A percentile compares a stretch with the other conserved stretches of the same genome.
These are phyloP conservation scores for Pogonophryne albipinna DNA, from an alignment of 2,797 vertebrate genomes.

Conservation along the genomic window DNA sequence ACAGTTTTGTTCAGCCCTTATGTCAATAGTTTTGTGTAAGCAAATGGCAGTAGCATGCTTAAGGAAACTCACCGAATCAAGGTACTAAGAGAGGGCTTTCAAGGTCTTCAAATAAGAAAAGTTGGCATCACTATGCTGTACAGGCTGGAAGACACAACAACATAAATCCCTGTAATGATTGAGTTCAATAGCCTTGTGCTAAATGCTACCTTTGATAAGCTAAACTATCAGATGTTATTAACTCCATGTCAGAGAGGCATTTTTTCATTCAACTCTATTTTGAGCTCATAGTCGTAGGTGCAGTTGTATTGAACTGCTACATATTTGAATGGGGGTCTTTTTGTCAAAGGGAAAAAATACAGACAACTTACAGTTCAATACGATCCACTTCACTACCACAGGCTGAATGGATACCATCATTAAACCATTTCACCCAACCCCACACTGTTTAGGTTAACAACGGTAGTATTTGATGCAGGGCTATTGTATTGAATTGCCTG, in stretches of 20 bases:
- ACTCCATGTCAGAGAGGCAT: background rate
- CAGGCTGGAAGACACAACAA: slow-evolving; percentile 5
- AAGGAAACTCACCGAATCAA: background rate
- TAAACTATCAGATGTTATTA: background rate
- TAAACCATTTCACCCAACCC: background rate
- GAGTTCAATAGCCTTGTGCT: slow-evolving; percentile 6
- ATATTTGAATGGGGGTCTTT: background rate
- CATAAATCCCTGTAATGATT: slow-evolving; percentile 4
- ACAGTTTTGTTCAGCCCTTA: slow-evolving; percentile 24
- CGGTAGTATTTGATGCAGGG: background rate
- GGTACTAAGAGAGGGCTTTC: background rate
- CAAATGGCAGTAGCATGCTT: slow-evolving; percentile 3
- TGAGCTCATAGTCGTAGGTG: background rate
- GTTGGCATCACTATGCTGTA: slow-evolving; percentile 8
- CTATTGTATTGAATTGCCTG: background rate
- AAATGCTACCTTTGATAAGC: slow-evolving; percentile 1
- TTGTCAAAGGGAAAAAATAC: background rate
- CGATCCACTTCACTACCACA: background rate
- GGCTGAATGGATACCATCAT: background rate
- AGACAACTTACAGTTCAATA: background rate
- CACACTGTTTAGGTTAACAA: background rate
- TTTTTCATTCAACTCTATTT: background rate
- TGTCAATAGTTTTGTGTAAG: background rate
- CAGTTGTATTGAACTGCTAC: slow-evolving; percentile 5
- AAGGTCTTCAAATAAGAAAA: slow-evolving; percentile 8